Base-by-base conservation (phyloP, 2,888 invertebrate species). In the Ferdinandea cuprea region DNA sequence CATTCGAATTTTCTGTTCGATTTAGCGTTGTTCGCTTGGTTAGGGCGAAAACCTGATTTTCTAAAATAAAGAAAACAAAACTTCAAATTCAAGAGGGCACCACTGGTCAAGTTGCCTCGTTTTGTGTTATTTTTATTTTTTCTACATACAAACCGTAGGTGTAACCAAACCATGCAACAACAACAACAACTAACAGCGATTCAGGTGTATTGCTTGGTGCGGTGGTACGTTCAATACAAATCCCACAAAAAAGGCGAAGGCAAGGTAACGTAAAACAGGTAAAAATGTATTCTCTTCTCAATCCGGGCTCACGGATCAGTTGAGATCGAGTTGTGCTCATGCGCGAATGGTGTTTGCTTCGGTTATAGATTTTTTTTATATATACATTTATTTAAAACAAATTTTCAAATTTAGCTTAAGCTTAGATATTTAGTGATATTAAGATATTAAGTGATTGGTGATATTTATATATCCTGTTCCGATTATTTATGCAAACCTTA, bases 41-140 rank as follows among this genome's bases (percentile, higher is more conserved):
- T 78, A 83, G 83, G 77, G 78, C 78, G 32, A 83, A 83, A 83
- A 83, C 83, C 83, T 78, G 83, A 83, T 83, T 83, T 69, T 40
- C 11, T 32, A 42, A 61, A 63, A 54, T 56, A 69, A 63, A 40
- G 1, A 65, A 56, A 63, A 76, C 19, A 58, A 42, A 73, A 52
- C 42, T 48, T 72, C 44, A 48, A 68, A 72, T 73, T 54, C 72
- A 78, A 83, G 77, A 78, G 83, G 83, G 83, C 78, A 83, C 83
- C 68, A 72, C 83, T 83, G 83, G 83, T 83, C 83, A 83, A 73
- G 78, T 63, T 44, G 37, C 42, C 56, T 69, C 15, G 25, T 44
- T 30, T 58, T 44, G 8, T 25, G 46, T 46, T 17, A 25, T 32
- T 35, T 28, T 59, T 42, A 28, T 42, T 28, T 50, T 15, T 46